These are phyloP conservation scores for Bubo blakistoni DNA, from an alignment of 2,113 vertebrate genomes.

Conservation along the genomic window DNA sequence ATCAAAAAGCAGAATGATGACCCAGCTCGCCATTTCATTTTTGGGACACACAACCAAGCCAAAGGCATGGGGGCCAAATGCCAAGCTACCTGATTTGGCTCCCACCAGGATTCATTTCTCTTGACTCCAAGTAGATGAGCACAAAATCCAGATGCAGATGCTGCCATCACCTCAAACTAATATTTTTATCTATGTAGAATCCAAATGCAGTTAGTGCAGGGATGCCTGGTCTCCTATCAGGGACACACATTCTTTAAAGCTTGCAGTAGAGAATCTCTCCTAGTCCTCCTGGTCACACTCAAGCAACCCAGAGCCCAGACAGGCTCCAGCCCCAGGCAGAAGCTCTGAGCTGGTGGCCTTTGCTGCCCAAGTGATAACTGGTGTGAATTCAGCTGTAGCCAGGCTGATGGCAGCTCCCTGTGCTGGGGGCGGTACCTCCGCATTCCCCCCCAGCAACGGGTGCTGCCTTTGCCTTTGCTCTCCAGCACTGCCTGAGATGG, in stretches of 20 bases:
- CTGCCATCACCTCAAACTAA: background rate
- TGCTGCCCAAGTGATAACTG: background rate
- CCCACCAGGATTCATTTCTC: background rate
- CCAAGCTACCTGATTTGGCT: background rate
- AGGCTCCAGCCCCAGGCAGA: background rate
- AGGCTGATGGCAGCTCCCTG: background rate
- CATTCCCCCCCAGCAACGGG: too few species aligned
- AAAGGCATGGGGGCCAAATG: fast-evolving
- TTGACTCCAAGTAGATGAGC: background rate
- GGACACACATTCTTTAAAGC: background rate
- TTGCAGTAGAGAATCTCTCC: background rate
- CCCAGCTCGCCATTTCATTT: background rate
- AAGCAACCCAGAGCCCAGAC: fast-evolving
- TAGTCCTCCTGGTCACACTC: background rate
- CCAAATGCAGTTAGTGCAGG: background rate
- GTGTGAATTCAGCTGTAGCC: background rate
- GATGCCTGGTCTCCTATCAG: background rate
- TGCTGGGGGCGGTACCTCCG: background rate
- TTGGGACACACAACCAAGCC: background rate
- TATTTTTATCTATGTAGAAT: background rate
- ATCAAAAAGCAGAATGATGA: background rate
- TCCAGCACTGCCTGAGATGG: background rate
- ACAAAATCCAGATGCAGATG: background rate
- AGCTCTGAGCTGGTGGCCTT: background rate
- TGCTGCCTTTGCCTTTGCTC: background rate